Base-by-base conservation (phyloP, 2,113 vertebrate species). In the Neolamprologus kungweensis region DNA sequence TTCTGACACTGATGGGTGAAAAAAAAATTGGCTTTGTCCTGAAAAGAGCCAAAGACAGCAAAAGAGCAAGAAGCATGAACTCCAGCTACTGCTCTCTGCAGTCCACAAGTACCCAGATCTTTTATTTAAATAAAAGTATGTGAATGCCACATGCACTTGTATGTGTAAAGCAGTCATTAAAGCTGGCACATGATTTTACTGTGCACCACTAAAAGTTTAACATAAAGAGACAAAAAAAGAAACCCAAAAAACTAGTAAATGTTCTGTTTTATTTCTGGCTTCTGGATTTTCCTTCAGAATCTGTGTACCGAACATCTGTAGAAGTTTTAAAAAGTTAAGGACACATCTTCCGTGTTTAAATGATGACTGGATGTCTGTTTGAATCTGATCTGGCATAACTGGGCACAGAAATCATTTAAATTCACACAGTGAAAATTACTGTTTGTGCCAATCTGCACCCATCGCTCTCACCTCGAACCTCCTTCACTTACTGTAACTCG, bases 391-490 rank as follows among this genome's bases (percentile, higher is more conserved):
- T 84, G 26, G 31, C 31, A 42, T 42, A 45, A 58, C 45, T 12
- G 26, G 10, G 21, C 80, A 35, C 54, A 75, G 51, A 79, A 80
- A 82, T 55, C 21, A 13, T 3, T 84, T 37, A n/a, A 0, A 14
- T 75, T 21, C 47, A 23, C 63, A 68, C 35, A 26, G 21, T 80
- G 33, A 73, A 87, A 55, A 35, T 84, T 85, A 83, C 86, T 83
- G 78, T 90, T 84, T 83, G 54, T 87, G 57, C 71, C 87, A 35
- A 83, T 85, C 55, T 80, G 80, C 82, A 23, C 53, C 82, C 86
- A 65, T 88, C 85, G 26, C 26, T 35, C 68, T 90, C 79, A 83
- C 92, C 90, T 89, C 73, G 3, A 7, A 81, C 87, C 90, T 89
- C 85, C 26, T 60, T 50, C 80, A 84, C 87, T 87, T 80, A 33